Evolutionary conservation across 2,113 vertebrate species (phyloP).

Genomic region (Brachirus orientalis): DNA sequence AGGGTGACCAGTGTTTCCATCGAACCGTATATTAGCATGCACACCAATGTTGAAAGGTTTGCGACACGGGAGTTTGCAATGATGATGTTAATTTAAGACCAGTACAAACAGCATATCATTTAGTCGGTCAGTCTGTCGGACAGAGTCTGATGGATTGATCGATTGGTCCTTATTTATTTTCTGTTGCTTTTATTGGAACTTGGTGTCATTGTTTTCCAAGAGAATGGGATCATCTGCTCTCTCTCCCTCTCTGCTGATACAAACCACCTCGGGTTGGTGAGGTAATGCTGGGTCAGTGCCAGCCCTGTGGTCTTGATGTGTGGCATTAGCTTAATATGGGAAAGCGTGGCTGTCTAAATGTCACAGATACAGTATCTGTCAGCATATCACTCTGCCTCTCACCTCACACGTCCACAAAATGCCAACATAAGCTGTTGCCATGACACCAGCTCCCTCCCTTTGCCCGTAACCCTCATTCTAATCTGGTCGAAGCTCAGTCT

Average conservation of each 20-base stretch:
- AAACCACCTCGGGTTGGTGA: constrained; percentile 18
- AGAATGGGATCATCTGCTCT: constrained; percentile 1
- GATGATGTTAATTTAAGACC: neutral
- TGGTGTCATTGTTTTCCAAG: neutral
- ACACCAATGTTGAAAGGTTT: neutral
- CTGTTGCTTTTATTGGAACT: too few relatives aligned
- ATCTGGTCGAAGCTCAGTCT: constrained; percentile 10
- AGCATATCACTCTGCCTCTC: constrained; percentile 29
- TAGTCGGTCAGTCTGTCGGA: neutral
- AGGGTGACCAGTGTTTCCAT: neutral
- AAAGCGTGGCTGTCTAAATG: constrained; percentile 51
- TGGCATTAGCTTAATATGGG: constrained; percentile 19
- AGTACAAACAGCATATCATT: neutral
- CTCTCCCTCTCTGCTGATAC: neutral
- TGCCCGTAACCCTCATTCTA: constrained; percentile 13
- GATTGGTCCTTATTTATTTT: too few relatives aligned
- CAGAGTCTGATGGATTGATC: neutral
- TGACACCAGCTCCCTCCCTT: constrained; percentile 29
- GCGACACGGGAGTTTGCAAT: neutral
- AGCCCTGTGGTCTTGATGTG: constrained; percentile 16
- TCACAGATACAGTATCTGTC: constrained; percentile 55
- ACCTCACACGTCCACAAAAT: constrained; percentile 51
- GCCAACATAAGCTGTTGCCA: constrained; percentile 40
- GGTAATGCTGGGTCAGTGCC: constrained; percentile 23
- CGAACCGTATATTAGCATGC: neutral